Evolutionary conservation across 2,888 invertebrate species (phyloP).

Genomic region (Argynnis bischoffii): DNA sequence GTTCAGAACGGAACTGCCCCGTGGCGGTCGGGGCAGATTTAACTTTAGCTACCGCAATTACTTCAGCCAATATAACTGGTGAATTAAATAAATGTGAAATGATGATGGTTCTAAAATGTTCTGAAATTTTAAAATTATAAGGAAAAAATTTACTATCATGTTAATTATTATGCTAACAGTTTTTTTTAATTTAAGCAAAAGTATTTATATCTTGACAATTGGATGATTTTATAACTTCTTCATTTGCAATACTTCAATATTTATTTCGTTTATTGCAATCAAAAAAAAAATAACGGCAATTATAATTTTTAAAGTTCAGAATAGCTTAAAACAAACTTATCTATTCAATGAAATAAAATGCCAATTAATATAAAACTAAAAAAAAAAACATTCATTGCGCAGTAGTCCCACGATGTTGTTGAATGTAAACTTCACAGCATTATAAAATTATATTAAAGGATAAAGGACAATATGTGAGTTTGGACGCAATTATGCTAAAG

Average conservation of each 20-base stretch:
- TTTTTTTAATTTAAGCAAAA: too few species aligned
- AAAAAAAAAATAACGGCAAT: too few species aligned
- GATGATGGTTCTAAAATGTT: neutral
- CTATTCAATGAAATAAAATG: too few species aligned
- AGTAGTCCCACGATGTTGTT: conserved; percentile 23
- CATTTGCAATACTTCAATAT: too few species aligned
- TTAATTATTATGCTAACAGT: too few species aligned
- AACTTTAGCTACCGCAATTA: conserved; percentile 1
- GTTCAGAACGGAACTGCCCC: conserved; percentile 19
- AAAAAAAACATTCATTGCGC: conserved; percentile 7
- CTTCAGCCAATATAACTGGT: neutral
- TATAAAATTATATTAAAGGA: conserved; percentile 4
- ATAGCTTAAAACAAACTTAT: too few species aligned
- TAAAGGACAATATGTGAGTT: conserved; percentile 4
- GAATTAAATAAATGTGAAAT: neutral
- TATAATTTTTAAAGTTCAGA: too few species aligned
- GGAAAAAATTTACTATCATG: too few species aligned
- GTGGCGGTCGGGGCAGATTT: conserved; percentile 6
- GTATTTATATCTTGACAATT: too few species aligned
- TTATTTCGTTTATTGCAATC: too few species aligned
- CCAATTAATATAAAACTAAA: neutral
- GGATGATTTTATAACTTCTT: too few species aligned
- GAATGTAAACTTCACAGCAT: conserved; percentile 3
- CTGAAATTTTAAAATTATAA: neutral
- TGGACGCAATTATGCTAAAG: conserved; percentile 10